Percentiles rank a stretch among this genome's conserved stretches.
Evolutionary conservation across 2,797 vertebrate species (phyloP).

Genomic region (Spatula versicolor): DNA sequence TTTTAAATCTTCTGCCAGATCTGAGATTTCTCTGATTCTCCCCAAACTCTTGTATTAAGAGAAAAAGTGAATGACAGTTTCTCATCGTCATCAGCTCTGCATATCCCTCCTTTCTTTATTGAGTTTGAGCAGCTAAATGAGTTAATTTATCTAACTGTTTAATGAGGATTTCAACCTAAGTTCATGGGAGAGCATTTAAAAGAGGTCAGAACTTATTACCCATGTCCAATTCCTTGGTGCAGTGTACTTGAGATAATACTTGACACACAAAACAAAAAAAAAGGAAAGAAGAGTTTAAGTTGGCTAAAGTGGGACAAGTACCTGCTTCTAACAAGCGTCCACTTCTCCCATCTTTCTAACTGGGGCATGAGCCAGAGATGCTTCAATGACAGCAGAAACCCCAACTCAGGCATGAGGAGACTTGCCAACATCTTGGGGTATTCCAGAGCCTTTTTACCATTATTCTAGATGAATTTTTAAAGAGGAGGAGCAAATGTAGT

Average conservation of each 20-base stretch:
- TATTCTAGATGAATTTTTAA: conserved; percentile 3
- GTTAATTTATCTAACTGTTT: not conserved
- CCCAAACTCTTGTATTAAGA: not conserved
- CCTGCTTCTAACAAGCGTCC: not conserved
- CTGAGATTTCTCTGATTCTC: not conserved
- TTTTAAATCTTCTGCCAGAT: not conserved
- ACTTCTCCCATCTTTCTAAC: not conserved
- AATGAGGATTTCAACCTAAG: not conserved
- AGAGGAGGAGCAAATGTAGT: not conserved
- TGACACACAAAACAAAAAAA: not conserved
- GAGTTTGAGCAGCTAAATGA: not conserved
- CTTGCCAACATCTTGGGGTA: not conserved
- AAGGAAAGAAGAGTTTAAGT: not conserved
- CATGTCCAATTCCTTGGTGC: not conserved
- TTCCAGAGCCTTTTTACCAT: not conserved
- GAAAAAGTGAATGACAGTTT: not conserved
- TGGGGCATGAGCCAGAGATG: not conserved
- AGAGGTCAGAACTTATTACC: not conserved
- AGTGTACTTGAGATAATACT: not conserved
- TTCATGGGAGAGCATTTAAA: not conserved
- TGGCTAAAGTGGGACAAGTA: not conserved
- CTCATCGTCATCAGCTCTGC: not conserved
- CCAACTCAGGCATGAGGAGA: not conserved
- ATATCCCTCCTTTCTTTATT: not conserved
- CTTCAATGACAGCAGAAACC: conserved; percentile 39